Conservation (phyloP, 2,113 vertebrate genomes). For the Scatophagus argus region DNA sequence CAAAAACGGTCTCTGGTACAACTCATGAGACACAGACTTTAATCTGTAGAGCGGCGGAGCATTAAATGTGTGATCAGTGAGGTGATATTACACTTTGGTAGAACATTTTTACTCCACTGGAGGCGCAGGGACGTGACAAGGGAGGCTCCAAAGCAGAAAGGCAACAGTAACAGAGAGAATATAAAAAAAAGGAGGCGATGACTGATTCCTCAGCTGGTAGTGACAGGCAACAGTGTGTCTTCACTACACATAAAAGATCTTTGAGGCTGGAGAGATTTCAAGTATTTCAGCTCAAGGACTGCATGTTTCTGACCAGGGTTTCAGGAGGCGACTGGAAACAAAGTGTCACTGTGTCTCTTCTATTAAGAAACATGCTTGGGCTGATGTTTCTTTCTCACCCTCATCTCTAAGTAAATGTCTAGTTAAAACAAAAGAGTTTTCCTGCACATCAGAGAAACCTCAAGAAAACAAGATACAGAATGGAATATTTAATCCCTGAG, state of each 20-base stretch:
- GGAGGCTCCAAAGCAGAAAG: slow-evolving; percentile 52
- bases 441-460: neutral
- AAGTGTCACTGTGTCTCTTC: neutral
- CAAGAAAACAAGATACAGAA: slow-evolving; percentile 2
- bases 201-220: slow-evolving; percentile 60
- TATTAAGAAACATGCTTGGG: neutral
- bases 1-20: slow-evolving; percentile 42
- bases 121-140: slow-evolving; percentile 51
- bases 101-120: slow-evolving; percentile 63
- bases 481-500: neutral
- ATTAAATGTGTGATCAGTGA: slow-evolving; percentile 64
- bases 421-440: slow-evolving; percentile 1
- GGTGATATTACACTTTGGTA: slow-evolving; percentile 66
- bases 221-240: slow-evolving; percentile 55
- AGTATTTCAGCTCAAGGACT: slow-evolving; percentile 30
- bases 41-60: slow-evolving; percentile 61
- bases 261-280: slow-evolving; percentile 41
- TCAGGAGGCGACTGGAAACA: neutral
- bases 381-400: neutral
- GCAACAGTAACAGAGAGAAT: slow-evolving; percentile 55
- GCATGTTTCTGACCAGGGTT: slow-evolving; percentile 48
- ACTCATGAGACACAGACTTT: slow-evolving; percentile 55
- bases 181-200: slow-evolving; percentile 41
- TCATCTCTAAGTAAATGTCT: slow-evolving; percentile 22
- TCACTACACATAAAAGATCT: slow-evolving; percentile 52